Conservation (phyloP, 2,888 invertebrate genomes). For the Cheilosia pagana region DNA sequence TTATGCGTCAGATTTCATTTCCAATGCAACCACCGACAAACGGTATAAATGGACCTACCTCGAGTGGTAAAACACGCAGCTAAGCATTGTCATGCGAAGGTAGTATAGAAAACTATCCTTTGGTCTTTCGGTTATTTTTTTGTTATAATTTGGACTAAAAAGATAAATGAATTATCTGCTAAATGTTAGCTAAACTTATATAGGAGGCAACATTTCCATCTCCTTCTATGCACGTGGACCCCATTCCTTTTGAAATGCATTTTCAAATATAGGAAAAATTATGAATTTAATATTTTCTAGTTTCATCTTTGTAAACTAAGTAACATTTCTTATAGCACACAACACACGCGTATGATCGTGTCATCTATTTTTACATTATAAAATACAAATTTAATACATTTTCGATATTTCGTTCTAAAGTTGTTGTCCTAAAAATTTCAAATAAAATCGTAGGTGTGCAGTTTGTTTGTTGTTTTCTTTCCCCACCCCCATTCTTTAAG, state of each 20-base stretch:
- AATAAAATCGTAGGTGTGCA: slow-evolving; percentile 54
- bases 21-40: slow-evolving; percentile 52
- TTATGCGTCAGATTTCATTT: slow-evolving; percentile 71
- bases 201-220: slow-evolving; percentile 19
- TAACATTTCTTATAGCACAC: slow-evolving; percentile 46
- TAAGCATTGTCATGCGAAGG: slow-evolving; percentile 24
- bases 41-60: slow-evolving; percentile 27
- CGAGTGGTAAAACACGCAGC: slow-evolving; percentile 14
- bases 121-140: slow-evolving; percentile 25
- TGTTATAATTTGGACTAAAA: slow-evolving; percentile 31
- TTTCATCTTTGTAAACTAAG: slow-evolving; percentile 30
- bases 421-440: slow-evolving; percentile 36
- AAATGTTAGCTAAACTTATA: slow-evolving; percentile 33
- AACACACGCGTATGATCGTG: slow-evolving; percentile 47
- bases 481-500: slow-evolving; percentile 22
- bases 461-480: slow-evolving; percentile 31
- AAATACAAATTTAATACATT: slow-evolving; percentile 67
- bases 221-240: slow-evolving; percentile 22
- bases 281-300: not conserved
- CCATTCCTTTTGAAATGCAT: not conserved
- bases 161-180: not conserved
- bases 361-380: slow-evolving; percentile 35
- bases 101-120: slow-evolving; percentile 32
- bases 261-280: slow-evolving; percentile 16
- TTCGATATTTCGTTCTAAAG: slow-evolving; percentile 34